phyloP scores from a whole-genome alignment of 2,797 vertebrate genomes.

The Nasua narica region DNA sequence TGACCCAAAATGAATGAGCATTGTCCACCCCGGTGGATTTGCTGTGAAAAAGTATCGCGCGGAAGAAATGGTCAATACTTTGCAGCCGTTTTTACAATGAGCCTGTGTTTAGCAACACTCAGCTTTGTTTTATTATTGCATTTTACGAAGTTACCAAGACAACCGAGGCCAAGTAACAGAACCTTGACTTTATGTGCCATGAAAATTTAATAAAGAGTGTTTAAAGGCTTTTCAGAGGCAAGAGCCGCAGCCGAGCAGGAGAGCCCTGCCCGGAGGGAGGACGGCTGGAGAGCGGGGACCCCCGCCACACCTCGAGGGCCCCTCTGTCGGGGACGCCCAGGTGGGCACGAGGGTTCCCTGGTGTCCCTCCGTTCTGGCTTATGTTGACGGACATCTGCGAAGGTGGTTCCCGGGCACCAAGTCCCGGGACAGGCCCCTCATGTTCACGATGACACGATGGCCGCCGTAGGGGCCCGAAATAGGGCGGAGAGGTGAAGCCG shows the following conservation, averaged over 20 bases:
- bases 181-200: slow-evolving; percentile 61
- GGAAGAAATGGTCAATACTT: neutral
- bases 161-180: slow-evolving; percentile 68
- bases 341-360: neutral
- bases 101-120: slow-evolving; percentile 9
- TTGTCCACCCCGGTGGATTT: neutral
- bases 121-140: slow-evolving; percentile 60
- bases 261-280: neutral
- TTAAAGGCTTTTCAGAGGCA: slow-evolving; percentile 67
- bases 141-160: slow-evolving; percentile 75
- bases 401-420: neutral
- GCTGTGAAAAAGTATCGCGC: neutral
- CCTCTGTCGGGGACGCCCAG: neutral
- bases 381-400: neutral
- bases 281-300: neutral
- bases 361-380: neutral
- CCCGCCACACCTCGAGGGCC: neutral
- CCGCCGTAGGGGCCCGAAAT: neutral
- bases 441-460: neutral
- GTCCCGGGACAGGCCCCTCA: neutral
- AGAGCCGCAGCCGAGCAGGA: neutral
- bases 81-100: neutral
- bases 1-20: slow-evolving; percentile 1
- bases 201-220: slow-evolving; percentile 74
- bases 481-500: neutral